A percentile compares a stretch with the other conserved stretches of the same genome.
phyloP scores from a whole-genome alignment of 1,140 invertebrate species.

The Bombus confusus region DNA sequence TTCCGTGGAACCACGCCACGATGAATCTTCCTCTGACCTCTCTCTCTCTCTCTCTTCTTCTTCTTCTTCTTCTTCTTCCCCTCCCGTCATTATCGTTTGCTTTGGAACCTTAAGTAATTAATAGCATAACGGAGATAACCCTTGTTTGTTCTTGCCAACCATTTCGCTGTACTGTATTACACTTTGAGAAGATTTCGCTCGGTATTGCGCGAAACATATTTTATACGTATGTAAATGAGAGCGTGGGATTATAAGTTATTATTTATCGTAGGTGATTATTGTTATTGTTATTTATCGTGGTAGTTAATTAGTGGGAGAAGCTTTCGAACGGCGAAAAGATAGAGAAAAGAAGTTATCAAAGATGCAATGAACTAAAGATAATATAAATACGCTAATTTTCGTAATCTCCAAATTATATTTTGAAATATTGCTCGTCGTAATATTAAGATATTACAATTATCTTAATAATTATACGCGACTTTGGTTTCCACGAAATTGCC shows the following conservation, averaged over 20 bases:
- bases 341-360: too few species aligned
- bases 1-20: slow-evolving; percentile 35
- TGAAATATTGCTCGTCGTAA: too few species aligned
- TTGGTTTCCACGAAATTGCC: too few species aligned
- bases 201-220: too few species aligned
- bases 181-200: background rate
- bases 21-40: slow-evolving; percentile 28
- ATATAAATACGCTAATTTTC: too few species aligned
- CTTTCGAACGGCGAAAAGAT: too few species aligned
- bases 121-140: slow-evolving; percentile 47
- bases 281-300: background rate
- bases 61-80: background rate
- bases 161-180: background rate
- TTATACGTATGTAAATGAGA: background rate
- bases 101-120: slow-evolving; percentile 42
- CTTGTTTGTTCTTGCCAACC: slow-evolving; percentile 20
- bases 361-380: too few species aligned
- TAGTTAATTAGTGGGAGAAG: background rate
- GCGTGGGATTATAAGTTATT: background rate
- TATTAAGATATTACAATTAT: too few species aligned
- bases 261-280: too few species aligned
- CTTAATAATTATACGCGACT: too few species aligned
- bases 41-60: background rate
- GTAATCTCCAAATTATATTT: too few species aligned
- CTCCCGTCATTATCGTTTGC: slow-evolving; percentile 19